Percentiles rank a stretch among this genome's conserved stretches.
These are phyloP conservation scores for Eupsittula cactorum DNA, from an alignment of 2,113 vertebrate genomes.

Conservation along the genomic window DNA sequence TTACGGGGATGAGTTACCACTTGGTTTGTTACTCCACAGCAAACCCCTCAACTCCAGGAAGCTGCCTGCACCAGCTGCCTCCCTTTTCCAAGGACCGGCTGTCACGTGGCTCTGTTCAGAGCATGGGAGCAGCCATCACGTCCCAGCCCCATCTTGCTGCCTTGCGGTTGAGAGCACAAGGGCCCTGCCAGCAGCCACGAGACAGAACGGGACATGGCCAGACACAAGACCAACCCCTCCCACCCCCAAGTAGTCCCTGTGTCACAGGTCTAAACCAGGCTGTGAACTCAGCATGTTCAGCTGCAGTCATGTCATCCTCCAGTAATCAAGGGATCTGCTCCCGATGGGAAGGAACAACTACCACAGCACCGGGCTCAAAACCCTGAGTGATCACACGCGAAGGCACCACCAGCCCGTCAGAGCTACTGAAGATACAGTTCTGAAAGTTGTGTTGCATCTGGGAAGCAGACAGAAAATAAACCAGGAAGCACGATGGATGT, in stretches of 20 bases:
- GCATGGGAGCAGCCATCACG: accelerated
- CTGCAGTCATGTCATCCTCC: not conserved
- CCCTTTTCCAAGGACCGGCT: not conserved
- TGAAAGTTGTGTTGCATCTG: not conserved
- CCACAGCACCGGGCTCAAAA: not conserved
- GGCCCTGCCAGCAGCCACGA: not conserved
- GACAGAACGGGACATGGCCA: accelerated
- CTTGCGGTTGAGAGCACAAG: not conserved
- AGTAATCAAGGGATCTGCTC: accelerated
- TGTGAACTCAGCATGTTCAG: not conserved
- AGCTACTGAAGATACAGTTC: not conserved
- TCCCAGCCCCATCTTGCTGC: not conserved
- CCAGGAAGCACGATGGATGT: not conserved
- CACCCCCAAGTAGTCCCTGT: not conserved
- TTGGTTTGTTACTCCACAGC: not conserved
- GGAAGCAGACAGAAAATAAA: not conserved
- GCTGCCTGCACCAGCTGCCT: not conserved
- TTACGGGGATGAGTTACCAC: accelerated
- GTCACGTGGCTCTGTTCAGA: not conserved
- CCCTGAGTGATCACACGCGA: accelerated
- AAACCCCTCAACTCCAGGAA: not conserved
- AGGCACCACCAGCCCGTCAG: not conserved
- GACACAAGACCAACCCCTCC: not conserved
- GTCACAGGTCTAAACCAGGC: not conserved
- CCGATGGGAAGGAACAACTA: not conserved